These are phyloP conservation scores for Rhinichthys osculus DNA, from an alignment of 2,797 vertebrate genomes.

Conservation along the genomic window DNA sequence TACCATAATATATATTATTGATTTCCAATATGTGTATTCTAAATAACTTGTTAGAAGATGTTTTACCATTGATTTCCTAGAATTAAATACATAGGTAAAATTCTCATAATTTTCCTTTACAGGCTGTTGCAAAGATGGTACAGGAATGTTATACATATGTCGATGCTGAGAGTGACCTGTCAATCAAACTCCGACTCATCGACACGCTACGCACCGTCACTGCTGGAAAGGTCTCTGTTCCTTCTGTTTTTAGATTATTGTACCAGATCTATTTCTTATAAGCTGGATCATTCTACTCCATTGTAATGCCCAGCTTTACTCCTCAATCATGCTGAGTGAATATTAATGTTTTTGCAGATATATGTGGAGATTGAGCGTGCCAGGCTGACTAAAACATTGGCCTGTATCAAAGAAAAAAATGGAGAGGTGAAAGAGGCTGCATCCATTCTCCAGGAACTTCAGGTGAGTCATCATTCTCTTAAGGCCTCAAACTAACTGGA, in stretches of 20 bases:
- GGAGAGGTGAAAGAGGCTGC: conserved; percentile 96
- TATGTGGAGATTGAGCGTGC: conserved; percentile 99
- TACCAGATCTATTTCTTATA: background rate
- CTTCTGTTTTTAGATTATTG: background rate
- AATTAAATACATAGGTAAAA: background rate
- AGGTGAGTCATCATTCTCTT: conserved; percentile 77
- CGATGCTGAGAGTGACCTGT: conserved; percentile 88
- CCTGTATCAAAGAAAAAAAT: conserved; percentile 91
- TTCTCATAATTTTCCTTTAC: conserved; percentile 36
- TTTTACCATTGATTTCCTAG: background rate
- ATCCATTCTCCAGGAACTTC: conserved; percentile 93
- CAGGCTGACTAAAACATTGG: conserved; percentile 92
- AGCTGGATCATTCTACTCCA: background rate
- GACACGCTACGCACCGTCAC: conserved; percentile 96
- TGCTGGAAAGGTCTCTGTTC: conserved; percentile 90
- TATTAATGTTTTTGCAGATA: conserved; percentile 79
- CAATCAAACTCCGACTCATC: conserved; percentile 92
- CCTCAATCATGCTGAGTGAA: background rate
- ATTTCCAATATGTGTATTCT: background rate
- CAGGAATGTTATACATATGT: conserved; percentile 97
- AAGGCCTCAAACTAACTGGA: background rate
- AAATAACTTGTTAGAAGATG: background rate
- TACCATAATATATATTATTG: background rate
- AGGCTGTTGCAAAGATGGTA: conserved; percentile 99
- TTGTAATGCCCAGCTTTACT: background rate